Base-by-base conservation (phyloP, 2,888 invertebrate species). In the Octodonta nipae region DNA sequence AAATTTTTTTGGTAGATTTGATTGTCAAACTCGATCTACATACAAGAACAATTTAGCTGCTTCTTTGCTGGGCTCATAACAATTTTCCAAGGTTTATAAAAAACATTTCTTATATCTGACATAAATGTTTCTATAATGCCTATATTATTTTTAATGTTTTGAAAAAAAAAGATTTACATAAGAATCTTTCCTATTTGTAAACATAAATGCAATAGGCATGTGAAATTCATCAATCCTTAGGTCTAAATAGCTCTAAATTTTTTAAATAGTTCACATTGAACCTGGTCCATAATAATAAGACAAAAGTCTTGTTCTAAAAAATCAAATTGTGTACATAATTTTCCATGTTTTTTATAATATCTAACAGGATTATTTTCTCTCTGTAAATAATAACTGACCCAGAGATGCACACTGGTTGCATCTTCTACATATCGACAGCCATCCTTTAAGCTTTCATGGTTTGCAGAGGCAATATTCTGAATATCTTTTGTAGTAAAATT, bases 351-450 rank as follows among this genome's bases (percentile, higher is more conserved):
- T 15, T 33, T 33, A 13, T 33, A 28, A 28, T 20, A 28, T 20
- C 27, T n/a, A 8, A 28, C 13, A 27, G 27, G 32, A 20, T 27
- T 28, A 17, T 13, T 20, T 10, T 33, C 33, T 24, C 24, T 31
- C 15, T 31, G 22, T 14, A 14, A 20, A 13, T 28, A 33, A 22
- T 33, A 15, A 15, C 13, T 28, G 8, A 33, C 25, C 28, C n/a
- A n/a, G n/a, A n/a, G n/a, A n/a, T n/a, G n/a, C 33, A 33, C 28
- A 33, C 33, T 33, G 28, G 15, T 24, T 10, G 33, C 33, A 28
- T 28, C 33, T 13, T 33, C 25, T 3, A 10, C 22, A 28, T 33
- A 28, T 17, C 33, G 17, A 27, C 28, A 28, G 10, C 33, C 33
- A 28, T 33, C 15, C 12, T 33, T 20, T 10, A 33, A 10, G 15